Evolutionary conservation across 2,113 vertebrate species (phyloP).

Genomic region (Lamprologus lemairii): DNA sequence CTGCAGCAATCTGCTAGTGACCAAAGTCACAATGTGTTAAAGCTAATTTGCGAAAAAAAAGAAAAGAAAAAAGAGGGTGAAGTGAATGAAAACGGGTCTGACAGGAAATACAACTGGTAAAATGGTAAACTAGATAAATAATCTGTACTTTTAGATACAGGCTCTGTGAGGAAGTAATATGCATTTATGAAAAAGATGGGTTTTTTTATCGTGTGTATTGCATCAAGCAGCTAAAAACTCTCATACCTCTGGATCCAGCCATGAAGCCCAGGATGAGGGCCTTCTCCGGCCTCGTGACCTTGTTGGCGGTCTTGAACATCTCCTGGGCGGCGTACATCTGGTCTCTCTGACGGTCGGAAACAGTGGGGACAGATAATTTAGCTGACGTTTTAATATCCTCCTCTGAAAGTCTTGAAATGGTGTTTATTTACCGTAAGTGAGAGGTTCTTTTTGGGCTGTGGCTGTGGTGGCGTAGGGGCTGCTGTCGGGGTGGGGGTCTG

Average conservation of each 20-base stretch:
- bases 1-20: background rate
- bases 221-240: background rate
- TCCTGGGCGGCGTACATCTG: conserved; percentile 97
- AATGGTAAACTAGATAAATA: background rate
- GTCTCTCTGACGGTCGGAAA: conserved; percentile 76
- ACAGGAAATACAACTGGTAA: background rate
- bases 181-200: background rate
- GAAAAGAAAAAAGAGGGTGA: background rate
- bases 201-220: too few species aligned
- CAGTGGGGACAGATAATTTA: background rate
- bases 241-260: conserved; percentile 92
- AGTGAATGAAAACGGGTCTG: background rate
- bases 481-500: conserved; percentile 54
- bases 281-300: conserved; percentile 95
- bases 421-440: conserved; percentile 80
- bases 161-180: background rate
- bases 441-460: conserved; percentile 86
- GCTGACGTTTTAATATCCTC: background rate
- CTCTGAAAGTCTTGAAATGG: background rate
- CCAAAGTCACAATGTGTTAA: background rate
- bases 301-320: conserved; percentile 99
- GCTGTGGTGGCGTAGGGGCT: conserved; percentile 46
- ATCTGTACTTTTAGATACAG: background rate
- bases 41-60: background rate
- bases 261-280: conserved; percentile 98